These are phyloP conservation scores for Hirundo rustica DNA, from an alignment of 2,797 vertebrate species.

Conservation along the genomic window DNA sequence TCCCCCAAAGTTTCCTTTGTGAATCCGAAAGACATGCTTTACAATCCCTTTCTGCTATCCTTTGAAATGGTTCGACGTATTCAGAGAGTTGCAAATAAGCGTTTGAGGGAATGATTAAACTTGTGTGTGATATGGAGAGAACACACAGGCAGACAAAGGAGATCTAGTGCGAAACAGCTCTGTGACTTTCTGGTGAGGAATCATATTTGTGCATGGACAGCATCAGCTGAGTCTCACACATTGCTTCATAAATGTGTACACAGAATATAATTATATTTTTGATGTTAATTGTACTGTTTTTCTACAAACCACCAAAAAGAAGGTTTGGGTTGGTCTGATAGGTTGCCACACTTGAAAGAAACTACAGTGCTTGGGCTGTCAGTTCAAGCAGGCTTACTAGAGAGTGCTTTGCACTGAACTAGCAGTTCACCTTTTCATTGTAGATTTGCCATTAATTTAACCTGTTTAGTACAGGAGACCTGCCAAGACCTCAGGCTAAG, in stretches of 20 bases:
- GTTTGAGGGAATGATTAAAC: background rate
- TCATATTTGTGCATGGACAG: background rate
- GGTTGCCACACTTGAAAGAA: background rate
- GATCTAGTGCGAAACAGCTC: background rate
- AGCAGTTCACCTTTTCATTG: background rate
- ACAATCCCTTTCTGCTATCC: background rate
- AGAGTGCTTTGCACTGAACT: background rate
- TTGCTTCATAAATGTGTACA: background rate
- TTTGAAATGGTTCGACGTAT: background rate
- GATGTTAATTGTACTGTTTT: background rate
- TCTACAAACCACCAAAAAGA: background rate
- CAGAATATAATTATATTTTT: background rate
- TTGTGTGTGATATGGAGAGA: background rate
- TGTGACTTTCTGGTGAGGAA: background rate
- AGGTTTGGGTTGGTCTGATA: background rate
- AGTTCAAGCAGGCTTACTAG: background rate
- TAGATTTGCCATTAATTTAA: background rate
- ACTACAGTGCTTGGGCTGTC: background rate
- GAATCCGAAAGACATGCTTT: background rate
- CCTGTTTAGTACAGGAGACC: background rate
- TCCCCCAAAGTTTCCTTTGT: background rate
- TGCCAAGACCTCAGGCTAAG: background rate
- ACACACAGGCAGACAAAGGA: background rate
- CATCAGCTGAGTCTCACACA: background rate
- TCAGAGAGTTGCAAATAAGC: background rate